Percentiles rank a stretch among this genome's conserved stretches.
Evolutionary conservation across 92 coral and sea anemone species (phyloP).

Genomic region (Bergia sp.): DNA sequence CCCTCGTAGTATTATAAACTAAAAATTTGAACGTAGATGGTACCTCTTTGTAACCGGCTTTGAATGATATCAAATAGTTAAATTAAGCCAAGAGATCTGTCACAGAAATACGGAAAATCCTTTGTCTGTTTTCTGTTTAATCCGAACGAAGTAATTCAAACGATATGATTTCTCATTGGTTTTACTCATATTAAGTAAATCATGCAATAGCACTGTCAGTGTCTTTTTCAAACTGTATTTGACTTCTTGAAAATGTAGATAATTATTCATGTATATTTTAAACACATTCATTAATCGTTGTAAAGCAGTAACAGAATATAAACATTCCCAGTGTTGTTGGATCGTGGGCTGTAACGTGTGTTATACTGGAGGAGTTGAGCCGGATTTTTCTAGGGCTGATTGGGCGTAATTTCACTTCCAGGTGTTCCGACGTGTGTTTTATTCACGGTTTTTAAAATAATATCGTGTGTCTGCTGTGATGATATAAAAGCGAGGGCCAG

Average conservation of each 20-base stretch:
- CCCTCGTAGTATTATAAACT: background rate
- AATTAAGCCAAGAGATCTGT: background rate
- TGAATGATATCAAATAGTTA: background rate
- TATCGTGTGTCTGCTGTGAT: background rate
- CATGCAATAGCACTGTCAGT: background rate
- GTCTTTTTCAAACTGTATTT: background rate
- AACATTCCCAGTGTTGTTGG: background rate
- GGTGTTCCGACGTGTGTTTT: background rate
- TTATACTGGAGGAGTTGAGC: background rate
- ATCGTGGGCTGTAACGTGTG: conserved; percentile 32
- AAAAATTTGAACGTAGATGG: background rate
- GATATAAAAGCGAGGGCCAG: conserved; percentile 25
- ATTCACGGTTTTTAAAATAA: background rate
- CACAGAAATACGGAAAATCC: background rate
- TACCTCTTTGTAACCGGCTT: background rate
- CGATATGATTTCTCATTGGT: background rate
- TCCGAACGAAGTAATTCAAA: background rate
- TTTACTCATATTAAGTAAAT: background rate
- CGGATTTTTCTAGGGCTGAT: conserved; percentile 17
- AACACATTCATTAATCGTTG: conserved; percentile 13
- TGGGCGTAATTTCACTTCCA: conserved; percentile 12
- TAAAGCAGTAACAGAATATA: background rate
- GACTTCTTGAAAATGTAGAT: background rate
- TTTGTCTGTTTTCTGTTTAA: background rate
- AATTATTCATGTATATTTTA: conserved; percentile 9